Evolutionary conservation across 2,888 invertebrate species (phyloP).

Genomic region (Thecophora atra): DNA sequence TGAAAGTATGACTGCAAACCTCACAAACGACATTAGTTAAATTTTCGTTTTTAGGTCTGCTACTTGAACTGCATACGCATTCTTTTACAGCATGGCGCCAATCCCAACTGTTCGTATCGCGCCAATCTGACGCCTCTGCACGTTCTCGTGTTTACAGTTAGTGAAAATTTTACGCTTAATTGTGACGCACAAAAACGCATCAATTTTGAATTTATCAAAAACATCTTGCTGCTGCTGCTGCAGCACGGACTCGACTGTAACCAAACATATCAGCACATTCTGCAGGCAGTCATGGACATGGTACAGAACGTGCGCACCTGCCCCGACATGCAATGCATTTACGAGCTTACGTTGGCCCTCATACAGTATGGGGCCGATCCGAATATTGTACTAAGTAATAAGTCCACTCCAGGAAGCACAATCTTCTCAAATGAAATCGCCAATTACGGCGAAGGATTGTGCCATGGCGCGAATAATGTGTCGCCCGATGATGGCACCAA

Average conservation of each 20-base stretch:
- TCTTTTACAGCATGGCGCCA: constrained; percentile 76
- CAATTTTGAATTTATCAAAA: constrained; percentile 77
- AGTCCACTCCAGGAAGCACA: constrained; percentile 62
- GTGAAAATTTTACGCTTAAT: constrained; percentile 75
- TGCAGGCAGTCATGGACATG: constrained; percentile 77
- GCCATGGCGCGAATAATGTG: constrained; percentile 46
- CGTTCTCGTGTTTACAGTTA: constrained; percentile 76
- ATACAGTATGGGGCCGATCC: constrained; percentile 81
- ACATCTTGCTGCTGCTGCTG: constrained; percentile 72
- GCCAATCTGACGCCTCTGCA: constrained; percentile 76
- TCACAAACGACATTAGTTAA: neutral
- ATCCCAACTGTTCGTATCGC: constrained; percentile 77
- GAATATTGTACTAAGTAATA: constrained; percentile 70
- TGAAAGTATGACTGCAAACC: constrained; percentile 69
- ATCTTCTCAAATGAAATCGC: constrained; percentile 66
- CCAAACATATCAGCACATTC: constrained; percentile 74
- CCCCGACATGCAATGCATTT: constrained; percentile 75
- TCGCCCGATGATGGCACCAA: constrained; percentile 43
- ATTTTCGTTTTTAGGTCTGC: constrained; percentile 69
- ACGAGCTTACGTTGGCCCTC: constrained; percentile 75
- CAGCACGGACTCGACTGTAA: constrained; percentile 76
- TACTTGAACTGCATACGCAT: constrained; percentile 77
- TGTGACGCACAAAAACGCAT: constrained; percentile 74
- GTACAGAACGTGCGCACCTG: constrained; percentile 75
- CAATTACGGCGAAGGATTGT: constrained; percentile 61